Conservation (phyloP, 2,888 invertebrate species). For the Boloria euphrosyne region DNA sequence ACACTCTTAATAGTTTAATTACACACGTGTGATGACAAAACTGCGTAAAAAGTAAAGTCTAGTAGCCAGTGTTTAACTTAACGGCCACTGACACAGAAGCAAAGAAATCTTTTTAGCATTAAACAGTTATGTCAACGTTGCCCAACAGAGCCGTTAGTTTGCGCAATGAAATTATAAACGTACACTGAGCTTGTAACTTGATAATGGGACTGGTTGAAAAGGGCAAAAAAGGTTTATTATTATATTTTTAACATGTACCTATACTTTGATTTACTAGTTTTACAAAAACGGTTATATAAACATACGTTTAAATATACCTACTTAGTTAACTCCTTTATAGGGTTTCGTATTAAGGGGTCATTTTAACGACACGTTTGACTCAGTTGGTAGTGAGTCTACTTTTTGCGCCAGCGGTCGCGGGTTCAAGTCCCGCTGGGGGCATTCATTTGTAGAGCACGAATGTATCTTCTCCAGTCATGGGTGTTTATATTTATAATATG, state of each 20-base stretch:
- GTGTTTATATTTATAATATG: too few relatives aligned
- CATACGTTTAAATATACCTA: too few relatives aligned
- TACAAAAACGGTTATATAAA: too few relatives aligned
- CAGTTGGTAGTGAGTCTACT: too few relatives aligned
- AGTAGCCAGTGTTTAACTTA: constrained; percentile 14
- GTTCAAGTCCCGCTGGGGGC: too few relatives aligned
- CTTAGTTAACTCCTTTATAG: too few relatives aligned
- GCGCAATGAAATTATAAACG: constrained; percentile 25
- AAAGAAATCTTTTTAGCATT: constrained; percentile 35
- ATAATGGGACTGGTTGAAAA: constrained; percentile 12
- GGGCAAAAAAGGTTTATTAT: background rate
- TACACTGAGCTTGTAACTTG: constrained; percentile 8
- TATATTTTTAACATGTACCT: background rate
- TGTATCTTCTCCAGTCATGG: too few relatives aligned
- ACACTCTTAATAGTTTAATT: constrained; percentile 2
- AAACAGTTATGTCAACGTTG: constrained; percentile 37
- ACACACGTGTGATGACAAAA: constrained; percentile 4
- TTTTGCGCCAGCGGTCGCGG: too few relatives aligned
- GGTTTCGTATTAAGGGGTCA: too few relatives aligned
- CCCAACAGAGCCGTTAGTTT: constrained; percentile 33
- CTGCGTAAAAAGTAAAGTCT: constrained; percentile 12
- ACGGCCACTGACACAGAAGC: constrained; percentile 25
- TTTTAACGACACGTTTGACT: too few relatives aligned
- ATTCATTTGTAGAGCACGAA: too few relatives aligned
- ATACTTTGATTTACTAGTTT: background rate